Base-by-base conservation (phyloP, 1,140 invertebrate species). In the Drosophila cardini region DNA sequence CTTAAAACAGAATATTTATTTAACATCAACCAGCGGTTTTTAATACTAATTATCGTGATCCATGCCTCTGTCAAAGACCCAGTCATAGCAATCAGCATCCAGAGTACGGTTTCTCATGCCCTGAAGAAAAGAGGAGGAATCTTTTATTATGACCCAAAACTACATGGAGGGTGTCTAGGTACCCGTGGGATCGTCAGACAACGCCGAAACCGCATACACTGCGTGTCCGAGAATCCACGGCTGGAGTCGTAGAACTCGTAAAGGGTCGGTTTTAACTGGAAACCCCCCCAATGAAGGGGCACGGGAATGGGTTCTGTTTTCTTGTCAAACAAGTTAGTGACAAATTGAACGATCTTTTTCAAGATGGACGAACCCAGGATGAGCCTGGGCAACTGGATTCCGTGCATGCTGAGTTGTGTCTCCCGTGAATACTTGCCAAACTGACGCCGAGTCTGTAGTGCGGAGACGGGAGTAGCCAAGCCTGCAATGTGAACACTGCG, bases 401-500 rank as follows among this genome's bases (percentile, higher is more conserved):
- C 68, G 9, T 63, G 58, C 68, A 86, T 76, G 43, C 68, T 21
- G 0, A 78, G 45, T 36, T 86, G 82, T 10, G 72, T 18, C 1
- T 81, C 58, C 0, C 75, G 82, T 0, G 82, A 72, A 61, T 86
- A 86, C 1, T 48, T 62, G 3, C 52, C 46, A 16, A 86, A 86
- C 38, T 86, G 82, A 0, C 48, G 40, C 9, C 70, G 11, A 0
- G 72, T 50, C 60, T 86, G 75, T 4, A 56, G 43, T 2, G 45
- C 34, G 1, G 46, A 71, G 13, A 86, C 16, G 1, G 63, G 68
- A 18, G 32, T 48, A 0, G 96, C 96, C 46, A 70, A 82, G 3
- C 98, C 98, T 93, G 99, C 97, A 72, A 99, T 95, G 60, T 98
- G 94, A 38, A 99, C 95, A 56, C 95, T 96, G 93, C 97, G 94